Base-by-base conservation (phyloP, 2,888 invertebrate species). In the Stenodera caucasica region DNA sequence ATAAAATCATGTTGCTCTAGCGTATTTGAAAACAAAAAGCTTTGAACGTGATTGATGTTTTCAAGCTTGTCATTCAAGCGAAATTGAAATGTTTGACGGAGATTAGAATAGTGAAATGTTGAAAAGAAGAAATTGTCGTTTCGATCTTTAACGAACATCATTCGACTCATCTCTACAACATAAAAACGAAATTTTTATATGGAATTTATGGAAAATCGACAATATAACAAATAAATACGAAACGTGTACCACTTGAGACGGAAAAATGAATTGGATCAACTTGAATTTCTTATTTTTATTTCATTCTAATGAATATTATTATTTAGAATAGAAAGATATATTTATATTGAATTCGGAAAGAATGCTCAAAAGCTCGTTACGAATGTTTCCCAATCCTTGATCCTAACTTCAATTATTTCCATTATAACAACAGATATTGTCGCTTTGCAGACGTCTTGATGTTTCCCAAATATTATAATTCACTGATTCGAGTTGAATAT, bases 61-160 rank as follows among this genome's bases (percentile, higher is more conserved):
- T 57, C 29, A 51, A 52, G 49, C 57, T n/a, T 58, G 61, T 57
- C 61, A 61, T 50, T 57, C 53, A 50, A 45, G 5, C 30, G 32
- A 52, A 58, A 61, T 58, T 61, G 57, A 58, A 61, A 57, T 58
- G 45, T 54, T 61, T 58, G 52, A 35, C 50, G 26, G 61, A 57
- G 61, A 61, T 61, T 61, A 61, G 61, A 55, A 58, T 55, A 61
- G 30, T 30, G 6, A 29, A 29, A 32, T 32, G 18, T 18, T 51
- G 51, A 15, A 5, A 9, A 1, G 5, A 1, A 14, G 2, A 50
- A 2, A 18, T 7, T n/a, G 49, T 51, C n/a, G 29, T 51, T 51
- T 21, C 23, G 29, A 8, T 9, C 51, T 51, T 29, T 6, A 18
- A 9, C 23, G 23, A 26, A 51, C 29, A 26, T 26, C 21, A 51